Percentiles rank a stretch among this genome's conserved stretches.
Evolutionary conservation across 2,888 invertebrate species (phyloP).

Genomic region (Mamestra brassicae): DNA sequence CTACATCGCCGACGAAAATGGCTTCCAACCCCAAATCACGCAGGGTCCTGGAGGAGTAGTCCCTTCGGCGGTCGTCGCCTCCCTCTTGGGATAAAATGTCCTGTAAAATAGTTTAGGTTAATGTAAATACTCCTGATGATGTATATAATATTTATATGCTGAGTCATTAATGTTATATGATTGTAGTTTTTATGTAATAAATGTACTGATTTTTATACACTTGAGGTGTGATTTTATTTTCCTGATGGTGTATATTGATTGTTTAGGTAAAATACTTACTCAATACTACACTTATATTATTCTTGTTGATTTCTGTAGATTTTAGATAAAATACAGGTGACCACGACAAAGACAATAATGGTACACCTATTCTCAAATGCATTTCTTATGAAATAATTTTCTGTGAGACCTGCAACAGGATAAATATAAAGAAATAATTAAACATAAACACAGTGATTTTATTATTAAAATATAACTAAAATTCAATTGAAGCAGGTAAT

Average conservation of each 20-base stretch:
- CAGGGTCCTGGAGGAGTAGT: constrained; percentile 84
- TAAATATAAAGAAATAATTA: neutral
- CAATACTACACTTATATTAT: neutral
- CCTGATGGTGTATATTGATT: neutral
- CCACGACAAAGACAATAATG: no score
- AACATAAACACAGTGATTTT: neutral
- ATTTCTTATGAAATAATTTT: neutral
- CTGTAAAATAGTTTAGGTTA: constrained; percentile 59
- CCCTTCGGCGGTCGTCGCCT: constrained; percentile 81
- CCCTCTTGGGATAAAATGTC: constrained; percentile 81
- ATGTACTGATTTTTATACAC: constrained; percentile 41
- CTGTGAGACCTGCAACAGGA: neutral
- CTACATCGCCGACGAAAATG: constrained; percentile 90
- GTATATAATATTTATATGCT: constrained; percentile 90
- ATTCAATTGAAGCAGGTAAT: neutral
- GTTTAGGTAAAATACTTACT: neutral
- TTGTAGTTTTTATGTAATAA: constrained; percentile 55
- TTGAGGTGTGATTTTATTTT: constrained; percentile 18
- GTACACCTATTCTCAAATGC: neutral
- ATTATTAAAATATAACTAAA: neutral
- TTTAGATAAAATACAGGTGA: neutral
- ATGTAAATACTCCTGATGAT: constrained; percentile 76
- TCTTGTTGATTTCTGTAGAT: neutral
- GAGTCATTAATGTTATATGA: constrained; percentile 66
- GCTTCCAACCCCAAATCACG: constrained; percentile 86